phyloP scores from a whole-genome alignment of 2,113 vertebrate genomes.

The Xerus inauris region DNA sequence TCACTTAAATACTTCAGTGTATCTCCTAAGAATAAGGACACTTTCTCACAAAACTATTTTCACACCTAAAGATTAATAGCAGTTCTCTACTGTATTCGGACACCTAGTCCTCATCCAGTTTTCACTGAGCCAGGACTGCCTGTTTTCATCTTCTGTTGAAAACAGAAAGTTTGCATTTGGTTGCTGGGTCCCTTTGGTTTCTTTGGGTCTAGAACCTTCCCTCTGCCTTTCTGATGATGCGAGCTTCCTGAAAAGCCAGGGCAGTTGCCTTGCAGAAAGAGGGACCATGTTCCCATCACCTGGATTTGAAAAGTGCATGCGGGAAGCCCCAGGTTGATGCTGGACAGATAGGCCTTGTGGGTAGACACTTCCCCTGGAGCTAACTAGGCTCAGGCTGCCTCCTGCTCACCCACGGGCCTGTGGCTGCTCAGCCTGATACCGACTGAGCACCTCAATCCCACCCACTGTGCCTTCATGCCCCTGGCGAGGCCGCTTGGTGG shows the following conservation, averaged over 20 bases:
- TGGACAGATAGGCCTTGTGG: neutral
- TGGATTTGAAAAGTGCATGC: no score
- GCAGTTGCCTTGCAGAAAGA: neutral
- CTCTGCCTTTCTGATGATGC: neutral
- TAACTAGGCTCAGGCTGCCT: no score
- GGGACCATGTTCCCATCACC: neutral
- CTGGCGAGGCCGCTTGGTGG: neutral
- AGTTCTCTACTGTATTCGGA: neutral
- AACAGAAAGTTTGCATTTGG: no score
- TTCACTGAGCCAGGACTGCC: neutral
- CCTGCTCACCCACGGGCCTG: neutral
- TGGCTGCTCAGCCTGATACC: no score
- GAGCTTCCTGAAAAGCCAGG: neutral
- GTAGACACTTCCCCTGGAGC: neutral
- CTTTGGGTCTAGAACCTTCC: neutral
- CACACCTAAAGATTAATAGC: neutral
- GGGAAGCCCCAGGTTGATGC: neutral
- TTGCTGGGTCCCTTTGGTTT: neutral
- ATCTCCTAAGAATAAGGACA: neutral
- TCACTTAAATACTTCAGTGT: neutral
- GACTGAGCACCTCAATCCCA: fast-evolving
- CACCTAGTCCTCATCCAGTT: neutral
- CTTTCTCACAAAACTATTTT: neutral
- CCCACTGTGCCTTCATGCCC: neutral
- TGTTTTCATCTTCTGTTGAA: no score